These are phyloP conservation scores for Phasianus colchicus DNA, from an alignment of 2,113 vertebrate genomes.

Conservation along the genomic window DNA sequence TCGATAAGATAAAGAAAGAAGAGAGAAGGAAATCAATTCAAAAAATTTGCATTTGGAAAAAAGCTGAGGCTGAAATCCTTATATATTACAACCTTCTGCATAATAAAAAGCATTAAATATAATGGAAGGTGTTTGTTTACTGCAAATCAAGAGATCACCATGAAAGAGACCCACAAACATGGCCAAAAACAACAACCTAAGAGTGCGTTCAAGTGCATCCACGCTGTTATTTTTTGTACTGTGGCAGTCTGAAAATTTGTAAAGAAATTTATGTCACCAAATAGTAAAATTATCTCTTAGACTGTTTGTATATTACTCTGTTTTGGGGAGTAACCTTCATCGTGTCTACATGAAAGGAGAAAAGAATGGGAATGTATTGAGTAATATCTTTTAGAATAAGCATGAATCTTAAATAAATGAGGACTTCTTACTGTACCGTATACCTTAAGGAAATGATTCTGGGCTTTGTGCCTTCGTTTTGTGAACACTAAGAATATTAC, in stretches of 20 bases:
- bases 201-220: not conserved
- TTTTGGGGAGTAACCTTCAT: not conserved
- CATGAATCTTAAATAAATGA: not conserved
- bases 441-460: not conserved
- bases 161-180: not conserved
- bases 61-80: not conserved
- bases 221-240: not conserved
- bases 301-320: not conserved
- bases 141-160: not conserved
- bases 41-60: not conserved
- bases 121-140: not conserved
- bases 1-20: not conserved
- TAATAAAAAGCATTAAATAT: not conserved
- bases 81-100: not conserved
- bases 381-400: not conserved
- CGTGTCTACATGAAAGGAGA: not conserved
- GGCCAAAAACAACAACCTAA: not conserved
- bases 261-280: not conserved
- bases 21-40: not conserved
- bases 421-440: not conserved
- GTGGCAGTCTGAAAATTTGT: not conserved
- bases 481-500: not conserved
- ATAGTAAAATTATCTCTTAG: not conserved
- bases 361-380: not conserved
- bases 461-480: not conserved